Base-by-base conservation (phyloP, 2,797 vertebrate genomes). In the Poliocrania exsul region DNA sequence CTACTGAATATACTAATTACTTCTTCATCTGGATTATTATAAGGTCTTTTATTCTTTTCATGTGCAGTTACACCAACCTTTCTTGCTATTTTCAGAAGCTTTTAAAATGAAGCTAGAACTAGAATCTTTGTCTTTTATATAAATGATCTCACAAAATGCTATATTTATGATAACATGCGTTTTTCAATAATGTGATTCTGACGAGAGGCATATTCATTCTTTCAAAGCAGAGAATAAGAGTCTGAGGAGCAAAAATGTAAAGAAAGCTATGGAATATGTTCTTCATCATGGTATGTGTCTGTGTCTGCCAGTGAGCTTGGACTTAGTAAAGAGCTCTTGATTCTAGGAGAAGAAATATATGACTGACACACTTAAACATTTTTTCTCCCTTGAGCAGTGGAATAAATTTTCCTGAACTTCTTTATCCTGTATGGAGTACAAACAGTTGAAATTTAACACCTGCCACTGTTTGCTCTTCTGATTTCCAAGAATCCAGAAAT, bases 381-480 rank as follows among this genome's bases (percentile, higher is more conserved):
- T 91, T 86, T 88, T 78, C 44, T 79, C 9, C 23, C 25, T 65
- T 2, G 0, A 92, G 31, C 17, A 84, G 19, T 25, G 4, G 3
- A 82, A 33, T 74, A 38, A 89, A 33, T 90, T 92, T 92, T 93
- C 81, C 70, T 5, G 17, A 6, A 81, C 7, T 54, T 87, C 25
- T 71, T 70, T 81, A 42, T 69, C 15, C 26, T 74, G 2, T n/a
- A 5, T 42, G 13, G 40, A 77, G 12, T 73, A 53, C 13, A 57
- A 81, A 18, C 33, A 80, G 14, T n/a, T n/a, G 72, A 42, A 86
- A 77, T 85, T 74, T 81, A 71, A 79, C 42, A 81, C 51, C 60
- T 95, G 51, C 60, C 31, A 49, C 37, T 93, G 75, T 90, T 95
- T 82, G 42, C 67, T 57, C 6, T 88, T 90, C 66, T 75, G 86